A percentile compares a stretch with the other conserved stretches of the same genome.
phyloP scores from a whole-genome alignment of 92 coral and sea anemone species.

The Metridium senile region DNA sequence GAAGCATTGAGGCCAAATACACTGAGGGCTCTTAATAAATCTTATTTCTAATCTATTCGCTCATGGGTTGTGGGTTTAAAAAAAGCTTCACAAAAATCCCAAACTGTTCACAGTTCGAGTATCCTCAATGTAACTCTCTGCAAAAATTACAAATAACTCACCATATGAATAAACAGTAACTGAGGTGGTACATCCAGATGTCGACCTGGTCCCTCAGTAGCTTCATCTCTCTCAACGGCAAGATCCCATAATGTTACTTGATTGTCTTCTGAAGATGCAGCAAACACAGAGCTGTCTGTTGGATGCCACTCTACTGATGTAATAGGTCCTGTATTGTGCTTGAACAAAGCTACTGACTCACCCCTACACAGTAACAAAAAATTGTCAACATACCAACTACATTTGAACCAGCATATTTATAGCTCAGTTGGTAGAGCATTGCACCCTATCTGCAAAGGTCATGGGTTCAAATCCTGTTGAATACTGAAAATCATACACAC shows the following conservation, averaged over 20 bases:
- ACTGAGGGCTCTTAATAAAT: too few relatives aligned
- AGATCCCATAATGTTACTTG: constrained; percentile 92
- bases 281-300: constrained; percentile 91
- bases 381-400: background rate
- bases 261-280: constrained; percentile 86
- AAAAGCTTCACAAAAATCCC: too few relatives aligned
- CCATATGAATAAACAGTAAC: constrained; percentile 93
- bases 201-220: constrained; percentile 67
- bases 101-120: too few relatives aligned
- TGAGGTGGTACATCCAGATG: constrained; percentile 97
- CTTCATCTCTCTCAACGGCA: constrained; percentile 90
- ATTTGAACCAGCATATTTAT: too few relatives aligned
- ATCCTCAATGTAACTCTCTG: too few relatives aligned
- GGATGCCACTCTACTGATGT: constrained; percentile 96
- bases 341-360: constrained; percentile 89
- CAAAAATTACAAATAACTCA: constrained; percentile 14
- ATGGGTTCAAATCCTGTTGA: too few relatives aligned
- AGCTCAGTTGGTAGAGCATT: too few relatives aligned
- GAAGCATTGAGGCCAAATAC: too few relatives aligned
- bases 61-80: too few relatives aligned
- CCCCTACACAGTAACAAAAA: constrained; percentile 53
- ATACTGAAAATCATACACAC: too few relatives aligned
- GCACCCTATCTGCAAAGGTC: too few relatives aligned
- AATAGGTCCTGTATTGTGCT: constrained; percentile 93
- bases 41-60: too few relatives aligned